Evolutionary conservation across 2,888 invertebrate species (phyloP), one percentile per base, ranked within the genome.

Genomic region (Limenitis camilla): DNA sequence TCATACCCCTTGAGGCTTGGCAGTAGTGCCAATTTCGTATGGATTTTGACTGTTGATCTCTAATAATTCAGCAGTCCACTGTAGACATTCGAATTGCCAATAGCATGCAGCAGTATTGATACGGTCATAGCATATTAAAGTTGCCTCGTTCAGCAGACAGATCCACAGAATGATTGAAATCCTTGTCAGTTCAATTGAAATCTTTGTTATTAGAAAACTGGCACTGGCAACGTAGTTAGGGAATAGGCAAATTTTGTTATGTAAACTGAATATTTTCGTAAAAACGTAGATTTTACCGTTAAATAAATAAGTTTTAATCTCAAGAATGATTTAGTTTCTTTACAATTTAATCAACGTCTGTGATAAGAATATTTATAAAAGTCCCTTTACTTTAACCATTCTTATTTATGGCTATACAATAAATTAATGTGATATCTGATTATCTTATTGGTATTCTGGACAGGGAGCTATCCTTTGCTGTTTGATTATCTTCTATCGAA

Each of bases 401-500:
- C 19, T 19, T 19, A 19, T 1, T 19, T 19, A 19, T 19, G 1
- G 19, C 19, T 19, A 19, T 19, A 19, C n/a, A 19, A 19, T 2
- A 3, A 19, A 19, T 19, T 19, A 19, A 19, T 19, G 19, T 19
- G 19, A 19, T 19, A 19, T 19, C 3, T 19, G 19, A 19, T 19
- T 19, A 19, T 19, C 19, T 19, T 19, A 19, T 19, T 19, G 3
- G 19, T 19, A 19, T 19, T 19, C 19, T 19, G 19, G 19, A 19
- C 3, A 19, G 19, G 19, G 19, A 19, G 1, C 19, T 19, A 19
- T 19, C 19, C 19, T 67, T 74, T 71, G 76, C 76, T 76, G 71
- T 73, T 76, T 78, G 76, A 78, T 78, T 78, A 76, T 77, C 73
- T 73, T 71, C 73, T 67, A 70, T 69, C 66, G 65, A 69, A 68